Evolutionary conservation across 2,113 vertebrate genomes (phyloP).

Genomic region (Acanthisitta chloris): DNA sequence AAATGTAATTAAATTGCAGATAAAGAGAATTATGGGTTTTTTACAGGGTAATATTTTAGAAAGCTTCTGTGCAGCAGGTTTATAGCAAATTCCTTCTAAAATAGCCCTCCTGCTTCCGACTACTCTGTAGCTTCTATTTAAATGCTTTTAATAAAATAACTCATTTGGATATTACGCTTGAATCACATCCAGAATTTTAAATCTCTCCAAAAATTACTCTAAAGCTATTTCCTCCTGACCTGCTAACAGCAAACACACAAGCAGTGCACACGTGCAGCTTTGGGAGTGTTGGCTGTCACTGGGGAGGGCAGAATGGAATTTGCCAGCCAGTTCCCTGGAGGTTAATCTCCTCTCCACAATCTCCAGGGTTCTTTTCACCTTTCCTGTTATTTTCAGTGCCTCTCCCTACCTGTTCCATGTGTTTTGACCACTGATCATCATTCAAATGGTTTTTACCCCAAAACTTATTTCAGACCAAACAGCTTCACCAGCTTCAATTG

Average conservation of each 20-base stretch:
- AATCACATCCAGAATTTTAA: constrained; percentile 56
- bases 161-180: constrained; percentile 68
- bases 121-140: constrained; percentile 40
- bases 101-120: constrained; percentile 17
- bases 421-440: neutral
- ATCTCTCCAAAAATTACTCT: constrained; percentile 59
- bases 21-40: constrained; percentile 64
- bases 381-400: neutral
- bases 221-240: constrained; percentile 67
- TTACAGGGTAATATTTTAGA: constrained; percentile 69
- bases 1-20: constrained; percentile 72
- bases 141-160: constrained; percentile 71
- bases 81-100: constrained; percentile 56
- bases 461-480: neutral
- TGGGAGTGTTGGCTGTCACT: constrained; percentile 24
- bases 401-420: neutral
- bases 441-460: neutral
- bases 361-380: neutral
- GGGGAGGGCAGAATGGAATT: neutral
- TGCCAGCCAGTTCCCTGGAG: neutral
- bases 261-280: neutral
- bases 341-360: neutral
- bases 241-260: constrained; percentile 49
- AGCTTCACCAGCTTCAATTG: neutral
- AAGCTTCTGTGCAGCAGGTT: constrained; percentile 57